These are phyloP conservation scores for Labeo calbasu DNA, from an alignment of 2,797 vertebrate species.

Conservation along the genomic window DNA sequence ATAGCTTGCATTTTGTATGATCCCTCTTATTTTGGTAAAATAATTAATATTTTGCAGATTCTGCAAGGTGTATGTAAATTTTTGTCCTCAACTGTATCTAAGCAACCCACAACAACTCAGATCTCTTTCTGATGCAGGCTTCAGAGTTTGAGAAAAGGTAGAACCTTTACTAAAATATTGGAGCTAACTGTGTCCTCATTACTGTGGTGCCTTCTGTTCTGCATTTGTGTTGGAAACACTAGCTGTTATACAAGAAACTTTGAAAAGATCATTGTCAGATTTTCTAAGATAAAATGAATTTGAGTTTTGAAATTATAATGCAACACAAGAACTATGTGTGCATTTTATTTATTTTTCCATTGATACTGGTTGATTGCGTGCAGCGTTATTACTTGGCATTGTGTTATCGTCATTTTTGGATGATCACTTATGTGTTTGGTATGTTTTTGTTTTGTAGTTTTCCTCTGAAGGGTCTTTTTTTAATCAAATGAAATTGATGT, in stretches of 20 bases:
- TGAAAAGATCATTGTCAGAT: neutral
- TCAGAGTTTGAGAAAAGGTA: neutral
- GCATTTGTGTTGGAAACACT: neutral
- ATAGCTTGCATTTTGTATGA: no score
- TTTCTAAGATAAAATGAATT: neutral
- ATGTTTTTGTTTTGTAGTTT: slow-evolving; percentile 7
- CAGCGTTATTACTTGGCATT: neutral
- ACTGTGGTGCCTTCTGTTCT: slow-evolving; percentile 8
- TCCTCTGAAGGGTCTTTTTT: neutral
- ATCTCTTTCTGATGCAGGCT: neutral
- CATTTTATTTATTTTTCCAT: neutral
- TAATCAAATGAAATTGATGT: neutral
- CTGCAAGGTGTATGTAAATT: no score
- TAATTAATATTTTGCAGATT: no score
- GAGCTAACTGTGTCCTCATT: neutral
- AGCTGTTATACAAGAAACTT: slow-evolving; percentile 9
- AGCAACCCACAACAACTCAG: neutral
- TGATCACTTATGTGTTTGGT: neutral
- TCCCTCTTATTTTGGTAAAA: no score
- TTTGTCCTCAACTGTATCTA: neutral
- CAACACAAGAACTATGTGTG: neutral
- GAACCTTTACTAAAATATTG: neutral
- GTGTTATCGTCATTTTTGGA: neutral
- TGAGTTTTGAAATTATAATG: neutral
- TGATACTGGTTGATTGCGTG: slow-evolving; percentile 17